A percentile compares a stretch with the other conserved stretches of the same genome.
These are phyloP conservation scores for Apodemia mormo DNA, from an alignment of 2,888 invertebrate species.

Conservation along the genomic window DNA sequence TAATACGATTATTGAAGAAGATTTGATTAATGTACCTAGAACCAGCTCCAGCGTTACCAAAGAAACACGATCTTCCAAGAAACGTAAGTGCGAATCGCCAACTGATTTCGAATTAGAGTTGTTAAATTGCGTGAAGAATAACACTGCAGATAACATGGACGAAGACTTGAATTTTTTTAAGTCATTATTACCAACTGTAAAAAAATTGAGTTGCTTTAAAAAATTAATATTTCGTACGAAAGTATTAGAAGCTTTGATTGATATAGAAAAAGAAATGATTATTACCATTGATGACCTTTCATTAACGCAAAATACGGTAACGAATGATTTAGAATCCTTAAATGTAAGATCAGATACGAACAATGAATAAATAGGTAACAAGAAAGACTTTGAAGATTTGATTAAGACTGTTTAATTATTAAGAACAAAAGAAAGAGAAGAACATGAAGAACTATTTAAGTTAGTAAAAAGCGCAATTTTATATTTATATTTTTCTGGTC, in stretches of 20 bases:
- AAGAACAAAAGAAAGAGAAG: too few relatives aligned
- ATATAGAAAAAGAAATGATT: slow-evolving; percentile 38
- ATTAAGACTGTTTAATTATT: too few relatives aligned
- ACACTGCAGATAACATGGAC: slow-evolving; percentile 37
- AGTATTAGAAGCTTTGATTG: slow-evolving; percentile 39
- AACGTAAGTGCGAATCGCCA: slow-evolving; percentile 39
- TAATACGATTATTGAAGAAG: slow-evolving; percentile 32
- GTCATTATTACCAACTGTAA: slow-evolving; percentile 37
- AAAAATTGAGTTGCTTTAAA: slow-evolving; percentile 39
- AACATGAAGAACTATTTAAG: slow-evolving; percentile 39
- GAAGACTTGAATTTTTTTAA: slow-evolving; percentile 41
- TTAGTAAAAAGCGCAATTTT: slow-evolving; percentile 39
- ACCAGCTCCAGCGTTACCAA: slow-evolving; percentile 28
- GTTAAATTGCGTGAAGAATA: slow-evolving; percentile 38
- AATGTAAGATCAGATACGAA: slow-evolving; percentile 35
- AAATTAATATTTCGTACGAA: slow-evolving; percentile 40
- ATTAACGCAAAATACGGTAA: slow-evolving; percentile 39
- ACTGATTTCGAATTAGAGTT: slow-evolving; percentile 39
- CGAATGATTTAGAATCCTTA: slow-evolving; percentile 38
- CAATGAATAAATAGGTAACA: too few relatives aligned
- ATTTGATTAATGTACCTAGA: slow-evolving; percentile 31
- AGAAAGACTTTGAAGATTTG: too few relatives aligned
- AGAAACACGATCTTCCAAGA: slow-evolving; percentile 37
- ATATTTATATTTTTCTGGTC: slow-evolving; percentile 39
- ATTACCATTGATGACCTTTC: slow-evolving; percentile 39